phyloP scores from a whole-genome alignment of 2,797 vertebrate genomes.

The Anguilla anguilla region DNA sequence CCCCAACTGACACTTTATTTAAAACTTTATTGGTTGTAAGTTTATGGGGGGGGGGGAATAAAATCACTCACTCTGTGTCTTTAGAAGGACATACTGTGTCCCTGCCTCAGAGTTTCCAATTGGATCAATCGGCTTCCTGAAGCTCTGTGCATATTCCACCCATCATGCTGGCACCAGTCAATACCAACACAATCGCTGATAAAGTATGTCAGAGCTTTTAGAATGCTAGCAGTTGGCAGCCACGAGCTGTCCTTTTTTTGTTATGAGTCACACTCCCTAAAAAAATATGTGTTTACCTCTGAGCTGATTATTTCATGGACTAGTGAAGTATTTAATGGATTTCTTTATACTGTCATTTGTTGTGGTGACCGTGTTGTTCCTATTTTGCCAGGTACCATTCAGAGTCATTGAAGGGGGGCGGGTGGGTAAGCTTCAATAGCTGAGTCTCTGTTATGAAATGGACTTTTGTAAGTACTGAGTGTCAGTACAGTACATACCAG shows the following conservation, averaged over 20 bases:
- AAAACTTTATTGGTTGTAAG: slow-evolving; percentile 27
- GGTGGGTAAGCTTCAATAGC: slow-evolving; percentile 46
- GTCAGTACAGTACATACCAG: background rate
- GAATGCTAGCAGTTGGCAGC: background rate
- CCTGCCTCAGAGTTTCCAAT: slow-evolving; percentile 3
- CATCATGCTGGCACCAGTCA: slow-evolving; percentile 35
- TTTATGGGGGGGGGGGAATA: background rate
- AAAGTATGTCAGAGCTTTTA: slow-evolving; percentile 35
- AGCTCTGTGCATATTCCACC: slow-evolving; percentile 24
- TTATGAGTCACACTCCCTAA: background rate
- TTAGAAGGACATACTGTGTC: slow-evolving; percentile 25
- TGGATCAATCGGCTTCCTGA: slow-evolving; percentile 34
- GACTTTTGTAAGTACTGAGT: background rate
- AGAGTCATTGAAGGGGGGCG: slow-evolving; percentile 53
- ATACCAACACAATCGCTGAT: slow-evolving; percentile 35
- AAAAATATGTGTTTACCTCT: background rate
- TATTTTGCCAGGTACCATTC: slow-evolving; percentile 64
- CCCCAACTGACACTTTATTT: background rate
- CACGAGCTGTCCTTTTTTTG: background rate
- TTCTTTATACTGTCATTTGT: slow-evolving; percentile 53
- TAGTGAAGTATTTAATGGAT: slow-evolving; percentile 55
- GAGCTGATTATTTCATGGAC: slow-evolving; percentile 6
- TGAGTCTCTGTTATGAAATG: background rate
- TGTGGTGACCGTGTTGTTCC: slow-evolving; percentile 47
- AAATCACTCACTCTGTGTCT: slow-evolving; percentile 16